A percentile compares a stretch with the other conserved stretches of the same genome.
Evolutionary conservation across 2,888 invertebrate genomes (phyloP).

Genomic region (Halocaridina rubra): DNA sequence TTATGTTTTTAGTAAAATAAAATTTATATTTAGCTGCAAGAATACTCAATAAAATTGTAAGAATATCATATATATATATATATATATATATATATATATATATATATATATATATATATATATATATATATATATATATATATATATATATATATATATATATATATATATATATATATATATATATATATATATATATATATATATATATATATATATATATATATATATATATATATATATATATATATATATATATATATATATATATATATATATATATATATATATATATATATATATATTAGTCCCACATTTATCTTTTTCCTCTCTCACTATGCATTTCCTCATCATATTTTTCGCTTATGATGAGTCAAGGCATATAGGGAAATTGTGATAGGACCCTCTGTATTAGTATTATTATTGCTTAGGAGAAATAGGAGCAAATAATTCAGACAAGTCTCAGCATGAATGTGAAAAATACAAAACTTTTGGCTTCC

Average conservation of each 20-base stretch:
- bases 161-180: neutral
- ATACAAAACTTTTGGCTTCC: no score
- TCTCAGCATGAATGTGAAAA: no score
- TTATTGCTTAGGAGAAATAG: no score
- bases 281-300: neutral
- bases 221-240: constrained; percentile 1
- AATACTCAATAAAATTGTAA: neutral
- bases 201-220: neutral
- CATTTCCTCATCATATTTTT: no score
- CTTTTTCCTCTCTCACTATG: no score
- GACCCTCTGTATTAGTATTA: no score
- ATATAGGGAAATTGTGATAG: neutral
- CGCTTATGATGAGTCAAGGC: no score
- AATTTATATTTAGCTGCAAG: neutral
- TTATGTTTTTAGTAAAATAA: neutral
- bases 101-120: neutral
- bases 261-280: neutral
- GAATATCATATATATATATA: neutral
- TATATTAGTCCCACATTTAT: neutral
- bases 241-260: constrained; percentile 1
- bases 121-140: neutral
- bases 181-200: neutral
- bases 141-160: neutral
- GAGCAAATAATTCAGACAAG: no score
- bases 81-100: neutral